phyloP scores from a whole-genome alignment of 1,140 invertebrate species.

The Maconellicoccus hirsutus region DNA sequence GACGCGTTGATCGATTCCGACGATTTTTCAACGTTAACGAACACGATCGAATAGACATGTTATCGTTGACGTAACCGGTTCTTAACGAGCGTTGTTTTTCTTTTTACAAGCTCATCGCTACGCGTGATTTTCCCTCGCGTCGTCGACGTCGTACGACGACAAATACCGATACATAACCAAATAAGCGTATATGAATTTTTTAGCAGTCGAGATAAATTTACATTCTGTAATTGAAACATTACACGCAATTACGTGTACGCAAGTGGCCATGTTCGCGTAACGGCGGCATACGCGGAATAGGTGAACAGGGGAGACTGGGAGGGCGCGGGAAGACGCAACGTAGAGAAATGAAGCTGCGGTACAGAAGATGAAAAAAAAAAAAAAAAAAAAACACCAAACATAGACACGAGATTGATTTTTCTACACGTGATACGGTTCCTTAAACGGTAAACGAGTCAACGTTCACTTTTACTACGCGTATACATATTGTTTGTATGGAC shows the following conservation, averaged over 20 bases:
- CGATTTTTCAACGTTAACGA: too few relatives aligned
- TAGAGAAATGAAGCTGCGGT: too few relatives aligned
- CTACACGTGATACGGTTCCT: background rate
- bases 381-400: background rate
- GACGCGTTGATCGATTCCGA: too few relatives aligned
- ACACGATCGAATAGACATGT: too few relatives aligned
- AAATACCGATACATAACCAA: too few relatives aligned
- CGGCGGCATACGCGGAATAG: too few relatives aligned
- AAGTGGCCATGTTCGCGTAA: too few relatives aligned
- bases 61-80: too few relatives aligned
- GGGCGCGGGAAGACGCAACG: too few relatives aligned
- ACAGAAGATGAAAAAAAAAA: too few relatives aligned
- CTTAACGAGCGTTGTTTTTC: background rate
- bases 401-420: slow-evolving; percentile 4
- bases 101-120: background rate
- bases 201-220: background rate
- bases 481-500: background rate
- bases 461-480: background rate
- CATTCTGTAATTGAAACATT: slow-evolving; percentile 5
- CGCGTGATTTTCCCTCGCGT: background rate
- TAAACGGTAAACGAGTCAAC: background rate
- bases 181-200: too few relatives aligned
- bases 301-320: too few relatives aligned
- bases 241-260: background rate
- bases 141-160: background rate